Conservation (phyloP, 2,888 invertebrate species). For the Minunthozetes semirufus region DNA sequence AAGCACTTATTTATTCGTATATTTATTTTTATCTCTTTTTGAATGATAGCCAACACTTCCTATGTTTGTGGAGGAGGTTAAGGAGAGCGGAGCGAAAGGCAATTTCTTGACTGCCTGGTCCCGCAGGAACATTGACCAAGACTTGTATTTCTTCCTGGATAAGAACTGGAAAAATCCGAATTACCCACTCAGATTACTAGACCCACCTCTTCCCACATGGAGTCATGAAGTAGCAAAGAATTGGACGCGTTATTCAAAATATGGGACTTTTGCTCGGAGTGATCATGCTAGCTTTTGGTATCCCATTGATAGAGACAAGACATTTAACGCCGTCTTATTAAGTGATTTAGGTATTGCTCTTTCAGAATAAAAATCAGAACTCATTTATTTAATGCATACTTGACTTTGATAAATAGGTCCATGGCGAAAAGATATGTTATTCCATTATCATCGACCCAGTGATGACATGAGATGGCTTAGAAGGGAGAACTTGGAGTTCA, state of each 20-base stretch:
- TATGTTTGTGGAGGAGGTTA: constrained; percentile 32
- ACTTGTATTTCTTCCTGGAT: constrained; percentile 31
- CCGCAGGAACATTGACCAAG: constrained; percentile 32
- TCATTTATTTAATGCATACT: neutral
- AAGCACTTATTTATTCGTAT: neutral
- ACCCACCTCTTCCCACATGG: constrained; percentile 36
- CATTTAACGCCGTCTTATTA: constrained; percentile 47
- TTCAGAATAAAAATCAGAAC: no score
- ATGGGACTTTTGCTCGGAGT: constrained; percentile 45
- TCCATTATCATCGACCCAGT: constrained; percentile 42
- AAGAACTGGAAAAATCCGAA: constrained; percentile 32
- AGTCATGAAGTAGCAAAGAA: constrained; percentile 29
- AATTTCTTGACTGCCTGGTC: constrained; percentile 37
- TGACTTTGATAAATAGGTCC: constrained; percentile 38
- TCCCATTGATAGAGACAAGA: constrained; percentile 36
- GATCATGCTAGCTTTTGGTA: constrained; percentile 49
- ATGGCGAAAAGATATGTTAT: constrained; percentile 40
- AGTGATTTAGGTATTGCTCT: constrained; percentile 49
- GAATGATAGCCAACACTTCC: constrained; percentile 34
- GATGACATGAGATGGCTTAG: constrained; percentile 41
- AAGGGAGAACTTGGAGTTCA: constrained; percentile 41
- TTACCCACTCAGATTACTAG: constrained; percentile 33
- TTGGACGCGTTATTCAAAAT: constrained; percentile 28
- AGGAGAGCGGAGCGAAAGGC: constrained; percentile 27
- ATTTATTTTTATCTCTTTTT: neutral